Base-by-base conservation (phyloP, 1,140 invertebrate genomes). In the Lepidurus apus region DNA sequence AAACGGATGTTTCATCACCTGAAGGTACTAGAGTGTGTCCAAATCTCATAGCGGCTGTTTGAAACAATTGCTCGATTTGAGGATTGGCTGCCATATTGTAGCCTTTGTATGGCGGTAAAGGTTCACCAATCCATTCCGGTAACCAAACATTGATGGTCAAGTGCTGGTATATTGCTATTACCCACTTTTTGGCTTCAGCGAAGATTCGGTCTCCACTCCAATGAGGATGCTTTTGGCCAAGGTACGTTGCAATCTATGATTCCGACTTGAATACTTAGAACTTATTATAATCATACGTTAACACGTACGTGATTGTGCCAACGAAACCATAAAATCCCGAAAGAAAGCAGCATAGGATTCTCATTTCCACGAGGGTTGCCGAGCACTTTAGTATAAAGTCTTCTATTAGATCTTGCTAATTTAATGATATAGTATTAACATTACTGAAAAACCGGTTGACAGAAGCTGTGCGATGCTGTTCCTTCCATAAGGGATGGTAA, bases 41-140 rank as follows among this genome's bases (percentile, higher is more conserved):
- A 84, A 91, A 92, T 79, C 90, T 84, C 85, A 91, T 90, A 3
- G 91, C 91, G 13, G 90, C 90, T 7, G 89, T 85, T 83, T 91
- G 90, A 82, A 92, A 92, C 79, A 90, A 88, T 78, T 91, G 90
- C 34, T 90, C 88, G 75, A 92, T 90, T 80, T 91, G 89, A 8
- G 91, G 90, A 84, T 91, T 88, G 42, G 90, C 84, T 78, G 85
- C 86, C 0, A 88, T 86, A 81, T 91, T 85, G 82, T 92, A 92
- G 44, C 86, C 86, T 85, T 79, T 45, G 75, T 87, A 87, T 4
- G 7, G 17, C 11, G 81, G 44, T 11, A 85, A 47, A 10, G 78
- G 43, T 74, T 81, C 76, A 2, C 84, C 85, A 7, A 88, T 74
- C 84, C 86, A 88, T 74, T 83, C 80, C 10, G 87, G 86, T 21